Percentiles rank a stretch among this genome's conserved stretches.
phyloP scores from a whole-genome alignment of 2,113 vertebrate species.

The Psittacus erithacus region DNA sequence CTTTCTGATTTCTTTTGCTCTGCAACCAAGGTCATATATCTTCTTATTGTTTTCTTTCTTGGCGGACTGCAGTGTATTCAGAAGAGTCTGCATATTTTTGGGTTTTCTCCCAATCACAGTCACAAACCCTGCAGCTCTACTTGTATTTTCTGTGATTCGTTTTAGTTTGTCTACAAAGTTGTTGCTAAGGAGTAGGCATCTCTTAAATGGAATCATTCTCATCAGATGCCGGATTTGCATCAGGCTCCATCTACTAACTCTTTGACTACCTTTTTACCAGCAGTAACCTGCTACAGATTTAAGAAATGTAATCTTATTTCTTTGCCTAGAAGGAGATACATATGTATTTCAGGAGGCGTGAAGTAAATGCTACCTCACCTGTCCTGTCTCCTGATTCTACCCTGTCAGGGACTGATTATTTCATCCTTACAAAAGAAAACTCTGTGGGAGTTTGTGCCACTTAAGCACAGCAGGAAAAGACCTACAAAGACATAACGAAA shows the following conservation, averaged over 20 bases:
- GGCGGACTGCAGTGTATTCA: background rate
- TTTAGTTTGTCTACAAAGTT: background rate
- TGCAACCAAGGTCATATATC: background rate
- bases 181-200: background rate
- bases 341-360: background rate
- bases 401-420: constrained; percentile 41
- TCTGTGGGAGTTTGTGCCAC: constrained; percentile 26
- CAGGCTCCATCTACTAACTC: background rate
- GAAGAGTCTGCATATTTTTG: background rate
- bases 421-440: constrained; percentile 37
- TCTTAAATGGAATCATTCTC: background rate
- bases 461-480: constrained; percentile 50
- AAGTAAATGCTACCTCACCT: constrained; percentile 24
- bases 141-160: background rate
- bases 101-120: accelerated
- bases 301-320: background rate
- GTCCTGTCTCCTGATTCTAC: constrained; percentile 3
- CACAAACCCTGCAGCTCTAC: background rate
- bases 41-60: background rate
- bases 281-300: background rate
- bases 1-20: background rate
- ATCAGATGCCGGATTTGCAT: background rate
- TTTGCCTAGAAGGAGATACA: background rate
- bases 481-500: constrained; percentile 34
- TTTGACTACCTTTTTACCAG: background rate